phyloP scores from a whole-genome alignment of 92 coral and sea anemone species.

The Siderastrea radians region DNA sequence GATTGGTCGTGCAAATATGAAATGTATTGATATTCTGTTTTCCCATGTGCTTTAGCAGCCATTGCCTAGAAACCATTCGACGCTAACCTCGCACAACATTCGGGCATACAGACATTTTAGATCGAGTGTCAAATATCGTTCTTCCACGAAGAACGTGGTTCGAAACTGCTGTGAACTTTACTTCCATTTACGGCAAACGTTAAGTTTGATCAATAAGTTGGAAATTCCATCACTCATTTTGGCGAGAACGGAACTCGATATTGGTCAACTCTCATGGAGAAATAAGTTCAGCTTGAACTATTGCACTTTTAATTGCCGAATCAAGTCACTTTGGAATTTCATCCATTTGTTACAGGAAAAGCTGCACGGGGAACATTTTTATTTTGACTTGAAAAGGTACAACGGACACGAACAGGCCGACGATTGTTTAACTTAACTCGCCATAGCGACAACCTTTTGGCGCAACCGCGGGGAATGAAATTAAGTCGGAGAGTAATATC shows the following conservation, averaged over 20 bases:
- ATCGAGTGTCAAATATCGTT: background rate
- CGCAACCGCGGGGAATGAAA: slow-evolving; percentile 23
- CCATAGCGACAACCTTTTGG: slow-evolving; percentile 40
- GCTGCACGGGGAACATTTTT: background rate
- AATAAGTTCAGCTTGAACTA: background rate
- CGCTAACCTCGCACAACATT: slow-evolving; percentile 24
- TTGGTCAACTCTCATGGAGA: background rate
- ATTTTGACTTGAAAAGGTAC: background rate
- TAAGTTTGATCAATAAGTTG: background rate
- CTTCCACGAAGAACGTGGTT: background rate
- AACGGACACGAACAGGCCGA: background rate
- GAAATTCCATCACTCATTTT: slow-evolving; percentile 37
- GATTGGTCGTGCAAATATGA: slow-evolving; percentile 37
- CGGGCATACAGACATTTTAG: background rate
- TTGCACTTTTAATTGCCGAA: background rate
- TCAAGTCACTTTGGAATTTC: background rate
- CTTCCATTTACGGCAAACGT: background rate
- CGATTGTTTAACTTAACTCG: slow-evolving; percentile 32
- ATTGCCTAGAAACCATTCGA: slow-evolving; percentile 54
- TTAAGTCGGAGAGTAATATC: no score
- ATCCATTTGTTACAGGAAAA: background rate
- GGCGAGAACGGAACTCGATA: background rate
- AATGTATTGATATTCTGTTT: background rate
- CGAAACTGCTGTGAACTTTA: slow-evolving; percentile 1
- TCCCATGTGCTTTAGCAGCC: slow-evolving; percentile 16